phyloP scores from a whole-genome alignment of 2,797 vertebrate species.

The Rhinella marina region DNA sequence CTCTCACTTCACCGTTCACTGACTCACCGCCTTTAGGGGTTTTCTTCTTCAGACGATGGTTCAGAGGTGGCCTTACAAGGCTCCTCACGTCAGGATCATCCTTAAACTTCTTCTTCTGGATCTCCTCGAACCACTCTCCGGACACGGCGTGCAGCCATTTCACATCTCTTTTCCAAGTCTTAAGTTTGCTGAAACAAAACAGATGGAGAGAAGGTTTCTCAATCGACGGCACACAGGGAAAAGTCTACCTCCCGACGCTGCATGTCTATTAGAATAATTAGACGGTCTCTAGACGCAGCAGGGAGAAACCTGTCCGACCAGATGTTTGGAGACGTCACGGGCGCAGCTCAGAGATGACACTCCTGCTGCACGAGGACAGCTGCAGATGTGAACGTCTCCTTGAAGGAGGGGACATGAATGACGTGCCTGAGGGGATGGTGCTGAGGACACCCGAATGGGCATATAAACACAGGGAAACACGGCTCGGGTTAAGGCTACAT shows the following conservation, averaged over 20 bases:
- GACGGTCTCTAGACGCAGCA: slow-evolving; percentile 19
- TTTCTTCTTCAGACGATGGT: slow-evolving; percentile 69
- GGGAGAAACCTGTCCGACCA: slow-evolving; percentile 55
- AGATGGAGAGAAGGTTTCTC: slow-evolving; percentile 35
- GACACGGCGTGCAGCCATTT: slow-evolving; percentile 74
- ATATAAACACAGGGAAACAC: neutral
- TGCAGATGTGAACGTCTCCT: slow-evolving; percentile 46
- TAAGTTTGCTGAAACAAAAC: slow-evolving; percentile 75
- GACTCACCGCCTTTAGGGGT: slow-evolving; percentile 75
- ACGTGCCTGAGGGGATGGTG: neutral
- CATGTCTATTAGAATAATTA: slow-evolving; percentile 36
- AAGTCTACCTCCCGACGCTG: neutral
- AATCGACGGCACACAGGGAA: neutral
- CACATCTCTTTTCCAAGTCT: slow-evolving; percentile 73
- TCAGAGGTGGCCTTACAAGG: slow-evolving; percentile 74
- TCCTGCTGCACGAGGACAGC: slow-evolving; percentile 5
- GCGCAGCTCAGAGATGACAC: slow-evolving; percentile 33
- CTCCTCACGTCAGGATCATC: slow-evolving; percentile 73
- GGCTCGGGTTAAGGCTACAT: neutral
- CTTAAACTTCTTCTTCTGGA: slow-evolving; percentile 78
- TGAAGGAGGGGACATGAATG: neutral
- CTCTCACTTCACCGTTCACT: neutral
- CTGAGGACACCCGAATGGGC: neutral
- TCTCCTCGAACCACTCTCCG: slow-evolving; percentile 83
- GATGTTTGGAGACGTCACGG: slow-evolving; percentile 52